Evolutionary conservation across 2,797 vertebrate species (phyloP).

Genomic region (Hylomyscus alleni): DNA sequence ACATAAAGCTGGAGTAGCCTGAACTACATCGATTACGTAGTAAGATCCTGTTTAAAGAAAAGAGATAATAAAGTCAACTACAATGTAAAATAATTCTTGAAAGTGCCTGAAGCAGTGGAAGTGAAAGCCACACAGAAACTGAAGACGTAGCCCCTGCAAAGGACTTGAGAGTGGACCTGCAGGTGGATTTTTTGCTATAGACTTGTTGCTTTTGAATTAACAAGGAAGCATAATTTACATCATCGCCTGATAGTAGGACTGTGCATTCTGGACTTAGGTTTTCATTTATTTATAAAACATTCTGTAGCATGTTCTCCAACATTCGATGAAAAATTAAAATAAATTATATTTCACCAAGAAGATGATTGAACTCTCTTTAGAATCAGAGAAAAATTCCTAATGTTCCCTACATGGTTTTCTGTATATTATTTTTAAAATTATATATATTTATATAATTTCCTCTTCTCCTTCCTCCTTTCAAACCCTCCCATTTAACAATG

Average conservation of each 20-base stretch:
- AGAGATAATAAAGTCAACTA: neutral
- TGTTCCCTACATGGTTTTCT: neutral
- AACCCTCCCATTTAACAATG: too few species aligned
- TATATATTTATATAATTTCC: neutral
- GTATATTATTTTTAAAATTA: neutral
- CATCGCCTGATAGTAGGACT: neutral
- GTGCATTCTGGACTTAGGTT: neutral
- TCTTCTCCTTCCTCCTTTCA: neutral
- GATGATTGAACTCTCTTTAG: conserved; percentile 45
- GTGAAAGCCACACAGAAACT: fast-evolving
- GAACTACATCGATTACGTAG: too few species aligned
- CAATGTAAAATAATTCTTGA: neutral
- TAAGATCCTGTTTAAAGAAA: neutral
- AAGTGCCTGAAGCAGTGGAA: too few species aligned
- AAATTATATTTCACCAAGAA: conserved; percentile 63
- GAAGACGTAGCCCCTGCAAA: neutral
- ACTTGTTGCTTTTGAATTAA: neutral
- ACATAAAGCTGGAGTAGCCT: neutral
- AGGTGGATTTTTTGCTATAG: neutral
- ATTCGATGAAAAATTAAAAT: conserved; percentile 69
- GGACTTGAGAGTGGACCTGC: neutral
- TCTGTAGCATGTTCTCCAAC: neutral
- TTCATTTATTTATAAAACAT: conserved; percentile 30
- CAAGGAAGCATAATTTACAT: conserved; percentile 18
- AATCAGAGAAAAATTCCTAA: neutral